phyloP scores from a whole-genome alignment of 1,140 invertebrate genomes.

The Diploscapter pachys region DNA sequence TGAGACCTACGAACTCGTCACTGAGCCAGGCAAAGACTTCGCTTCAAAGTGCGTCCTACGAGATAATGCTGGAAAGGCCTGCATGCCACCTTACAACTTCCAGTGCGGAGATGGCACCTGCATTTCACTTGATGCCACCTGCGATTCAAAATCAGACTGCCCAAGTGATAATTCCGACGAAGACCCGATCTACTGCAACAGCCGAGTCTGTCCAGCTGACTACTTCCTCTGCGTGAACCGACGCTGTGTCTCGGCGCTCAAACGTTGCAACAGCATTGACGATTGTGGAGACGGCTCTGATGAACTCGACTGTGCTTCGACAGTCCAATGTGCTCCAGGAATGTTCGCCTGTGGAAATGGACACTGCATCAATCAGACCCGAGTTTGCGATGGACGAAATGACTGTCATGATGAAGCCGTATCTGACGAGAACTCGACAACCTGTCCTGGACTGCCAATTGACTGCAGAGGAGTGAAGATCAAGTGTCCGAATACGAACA shows the following conservation, averaged over 20 bases:
- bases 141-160: conserved; percentile 80
- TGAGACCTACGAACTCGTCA: conserved; percentile 81
- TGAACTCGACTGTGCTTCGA: conserved; percentile 75
- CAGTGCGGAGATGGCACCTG: conserved; percentile 67
- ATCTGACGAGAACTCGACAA: conserved; percentile 51
- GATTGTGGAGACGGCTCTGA: conserved; percentile 88
- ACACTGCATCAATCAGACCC: conserved; percentile 62
- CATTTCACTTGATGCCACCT: conserved; percentile 45
- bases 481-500: conserved; percentile 56
- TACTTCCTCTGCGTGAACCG: conserved; percentile 76
- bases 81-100: conserved; percentile 58
- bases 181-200: conserved; percentile 78
- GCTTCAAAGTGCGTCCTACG: conserved; percentile 60
- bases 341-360: conserved; percentile 90
- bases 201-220: conserved; percentile 48
- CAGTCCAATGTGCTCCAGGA: conserved; percentile 73
- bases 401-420: conserved; percentile 55
- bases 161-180: conserved; percentile 90
- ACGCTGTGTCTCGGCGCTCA: conserved; percentile 66
- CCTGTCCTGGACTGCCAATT: conserved; percentile 57
- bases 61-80: conserved; percentile 74
- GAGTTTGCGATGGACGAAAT: conserved; percentile 59
- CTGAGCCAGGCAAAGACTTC: conserved; percentile 66
- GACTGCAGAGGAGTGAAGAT: conserved; percentile 57
- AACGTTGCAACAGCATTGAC: conserved; percentile 70